These are phyloP conservation scores for Vanessa cardui DNA, from an alignment of 2,888 invertebrate species.

Conservation along the genomic window DNA sequence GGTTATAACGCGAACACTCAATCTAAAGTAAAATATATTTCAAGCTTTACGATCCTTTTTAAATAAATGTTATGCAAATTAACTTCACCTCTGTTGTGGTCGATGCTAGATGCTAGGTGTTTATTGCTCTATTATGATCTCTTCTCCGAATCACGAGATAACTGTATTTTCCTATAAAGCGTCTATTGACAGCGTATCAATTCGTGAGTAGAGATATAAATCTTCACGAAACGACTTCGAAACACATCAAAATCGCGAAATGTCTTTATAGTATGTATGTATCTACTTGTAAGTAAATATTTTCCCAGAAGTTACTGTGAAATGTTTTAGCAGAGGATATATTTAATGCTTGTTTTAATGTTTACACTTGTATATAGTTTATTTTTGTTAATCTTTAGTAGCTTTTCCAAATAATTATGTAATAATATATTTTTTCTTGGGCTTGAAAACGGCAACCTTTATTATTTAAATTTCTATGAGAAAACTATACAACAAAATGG, in stretches of 20 bases:
- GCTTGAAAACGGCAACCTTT: too few relatives aligned
- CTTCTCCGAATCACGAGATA: slow-evolving; percentile 45
- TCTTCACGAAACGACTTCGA: slow-evolving; percentile 40
- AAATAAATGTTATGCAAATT: slow-evolving; percentile 6
- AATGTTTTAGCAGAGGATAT: too few relatives aligned
- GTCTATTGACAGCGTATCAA: slow-evolving; percentile 46
- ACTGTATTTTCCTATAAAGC: slow-evolving; percentile 47
- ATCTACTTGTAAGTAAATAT: too few relatives aligned
- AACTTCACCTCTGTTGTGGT: not conserved
- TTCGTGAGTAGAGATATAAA: slow-evolving; percentile 47
- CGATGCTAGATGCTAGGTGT: not conserved
- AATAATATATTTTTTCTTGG: too few relatives aligned
- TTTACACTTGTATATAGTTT: too few relatives aligned
- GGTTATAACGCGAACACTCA: not conserved
- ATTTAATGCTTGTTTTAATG: too few relatives aligned
- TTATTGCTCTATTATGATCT: slow-evolving; percentile 14
- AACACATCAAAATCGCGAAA: slow-evolving; percentile 24
- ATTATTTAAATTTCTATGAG: too few relatives aligned
- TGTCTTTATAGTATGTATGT: slow-evolving; percentile 6
- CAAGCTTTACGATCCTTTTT: slow-evolving; percentile 7
- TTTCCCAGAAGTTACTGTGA: too few relatives aligned
- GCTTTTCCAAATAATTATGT: too few relatives aligned
- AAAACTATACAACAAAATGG: too few relatives aligned
- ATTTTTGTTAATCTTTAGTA: too few relatives aligned
- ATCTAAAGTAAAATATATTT: not conserved